A percentile compares a stretch with the other conserved stretches of the same genome.
Evolutionary conservation across 2,113 vertebrate species (phyloP).

Genomic region (Thamnaconus septentrionalis): DNA sequence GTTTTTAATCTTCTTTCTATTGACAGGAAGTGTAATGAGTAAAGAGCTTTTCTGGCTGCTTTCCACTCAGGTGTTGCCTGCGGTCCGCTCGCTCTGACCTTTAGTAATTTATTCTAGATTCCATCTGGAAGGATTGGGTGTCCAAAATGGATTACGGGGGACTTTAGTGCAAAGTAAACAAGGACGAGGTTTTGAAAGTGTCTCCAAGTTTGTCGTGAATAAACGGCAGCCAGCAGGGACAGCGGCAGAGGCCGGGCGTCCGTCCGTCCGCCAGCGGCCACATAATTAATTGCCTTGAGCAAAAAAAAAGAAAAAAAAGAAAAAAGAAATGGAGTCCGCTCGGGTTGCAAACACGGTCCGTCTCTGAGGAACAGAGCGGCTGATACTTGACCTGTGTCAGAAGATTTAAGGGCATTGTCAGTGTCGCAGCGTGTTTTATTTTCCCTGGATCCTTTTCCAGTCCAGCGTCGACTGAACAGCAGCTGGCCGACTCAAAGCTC

Average conservation of each 20-base stretch:
- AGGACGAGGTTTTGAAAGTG: conserved; percentile 34
- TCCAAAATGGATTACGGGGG: conserved; percentile 48
- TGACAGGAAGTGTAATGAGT: conserved; percentile 68
- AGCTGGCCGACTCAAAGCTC: too few species aligned
- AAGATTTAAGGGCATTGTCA: too few species aligned
- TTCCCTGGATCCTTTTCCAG: too few species aligned
- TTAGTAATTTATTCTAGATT: conserved; percentile 48
- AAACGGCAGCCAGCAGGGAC: background rate
- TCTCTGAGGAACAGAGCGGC: conserved; percentile 1
- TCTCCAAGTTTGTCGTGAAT: background rate
- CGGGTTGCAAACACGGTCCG: background rate
- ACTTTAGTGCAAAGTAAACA: conserved; percentile 34
- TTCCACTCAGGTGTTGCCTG: conserved; percentile 64
- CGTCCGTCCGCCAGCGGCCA: too few species aligned
- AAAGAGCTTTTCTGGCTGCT: conserved; percentile 73
- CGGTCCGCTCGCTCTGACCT: conserved; percentile 39
- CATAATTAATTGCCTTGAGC: too few species aligned
- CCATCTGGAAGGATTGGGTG: conserved; percentile 55
- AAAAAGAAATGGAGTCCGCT: background rate
- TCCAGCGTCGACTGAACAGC: too few species aligned
- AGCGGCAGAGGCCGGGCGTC: background rate
- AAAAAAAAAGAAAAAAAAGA: too few species aligned
- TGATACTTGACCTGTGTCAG: background rate
- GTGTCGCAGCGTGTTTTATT: too few species aligned
- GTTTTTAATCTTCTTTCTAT: conserved; percentile 71